A percentile compares a stretch with the other conserved stretches of the same genome.
Conservation (phyloP, 2,113 vertebrate species). For the Callorhinus ursinus region DNA sequence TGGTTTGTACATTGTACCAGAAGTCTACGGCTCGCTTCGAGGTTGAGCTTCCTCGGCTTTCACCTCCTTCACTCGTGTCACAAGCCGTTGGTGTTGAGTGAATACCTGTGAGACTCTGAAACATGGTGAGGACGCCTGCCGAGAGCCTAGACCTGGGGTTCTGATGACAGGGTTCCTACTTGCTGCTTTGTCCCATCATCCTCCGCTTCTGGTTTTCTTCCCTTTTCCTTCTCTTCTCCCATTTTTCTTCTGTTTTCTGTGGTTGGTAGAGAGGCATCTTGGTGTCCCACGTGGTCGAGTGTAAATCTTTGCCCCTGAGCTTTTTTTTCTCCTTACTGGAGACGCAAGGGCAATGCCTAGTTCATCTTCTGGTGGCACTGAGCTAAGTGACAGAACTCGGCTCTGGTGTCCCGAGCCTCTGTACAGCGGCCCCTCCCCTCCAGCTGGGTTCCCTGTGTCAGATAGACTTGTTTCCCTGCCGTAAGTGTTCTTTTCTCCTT, state of each 20-base stretch:
- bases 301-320: conserved; percentile 1
- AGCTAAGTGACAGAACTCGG: background rate
- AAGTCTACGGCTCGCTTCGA: background rate
- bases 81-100: background rate
- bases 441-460: background rate
- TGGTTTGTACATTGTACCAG: background rate
- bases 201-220: background rate
- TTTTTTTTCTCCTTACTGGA: background rate
- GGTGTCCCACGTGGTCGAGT: background rate
- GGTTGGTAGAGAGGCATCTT: background rate
- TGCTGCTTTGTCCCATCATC: background rate
- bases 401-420: background rate
- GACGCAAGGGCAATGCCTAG: background rate
- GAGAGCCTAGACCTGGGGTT: background rate
- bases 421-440: background rate
- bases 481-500: conserved; percentile 62
- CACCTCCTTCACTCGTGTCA: background rate
- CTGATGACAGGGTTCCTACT: background rate
- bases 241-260: background rate
- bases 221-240: background rate
- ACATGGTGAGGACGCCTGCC: background rate
- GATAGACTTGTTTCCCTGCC: conserved; percentile 50
- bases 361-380: background rate
- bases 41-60: background rate
- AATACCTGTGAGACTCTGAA: background rate